Evolutionary conservation across 2,797 vertebrate species (phyloP).

Genomic region (Gorsachius magnificus): DNA sequence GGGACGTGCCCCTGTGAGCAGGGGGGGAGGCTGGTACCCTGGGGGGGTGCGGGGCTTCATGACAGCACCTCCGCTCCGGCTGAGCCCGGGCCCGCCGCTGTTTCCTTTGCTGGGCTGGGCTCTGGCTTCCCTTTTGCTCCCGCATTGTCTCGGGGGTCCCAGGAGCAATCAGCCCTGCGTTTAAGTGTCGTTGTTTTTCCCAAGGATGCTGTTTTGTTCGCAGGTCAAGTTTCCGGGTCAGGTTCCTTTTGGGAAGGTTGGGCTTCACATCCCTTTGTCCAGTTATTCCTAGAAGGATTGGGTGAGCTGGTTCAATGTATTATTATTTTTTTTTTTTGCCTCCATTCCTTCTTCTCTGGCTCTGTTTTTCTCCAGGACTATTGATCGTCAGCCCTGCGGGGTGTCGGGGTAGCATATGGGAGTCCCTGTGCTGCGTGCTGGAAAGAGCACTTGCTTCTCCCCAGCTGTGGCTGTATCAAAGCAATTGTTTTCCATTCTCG

Average conservation of each 20-base stretch:
- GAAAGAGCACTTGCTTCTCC: not conserved
- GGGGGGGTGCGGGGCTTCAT: not conserved
- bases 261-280: not conserved
- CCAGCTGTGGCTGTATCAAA: not conserved
- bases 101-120: not conserved
- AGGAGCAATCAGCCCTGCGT: not conserved
- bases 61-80: not conserved
- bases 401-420: not conserved
- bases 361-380: not conserved
- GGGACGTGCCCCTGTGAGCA: not conserved
- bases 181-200: not conserved
- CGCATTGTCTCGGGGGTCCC: not conserved
- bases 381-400: slow-evolving; percentile 30
- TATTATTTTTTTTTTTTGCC: not conserved
- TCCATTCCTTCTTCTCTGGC: not conserved
- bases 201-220: not conserved
- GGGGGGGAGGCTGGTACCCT: not conserved
- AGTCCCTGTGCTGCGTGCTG: not conserved
- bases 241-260: not conserved
- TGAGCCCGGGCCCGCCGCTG: accelerated
- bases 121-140: not conserved
- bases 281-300: not conserved
- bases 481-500: not conserved
- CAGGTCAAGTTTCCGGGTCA: slow-evolving; percentile 9
- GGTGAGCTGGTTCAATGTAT: not conserved